These are phyloP conservation scores for Choristoneura fumiferana DNA, from an alignment of 1,140 invertebrate species.

Conservation along the genomic window DNA sequence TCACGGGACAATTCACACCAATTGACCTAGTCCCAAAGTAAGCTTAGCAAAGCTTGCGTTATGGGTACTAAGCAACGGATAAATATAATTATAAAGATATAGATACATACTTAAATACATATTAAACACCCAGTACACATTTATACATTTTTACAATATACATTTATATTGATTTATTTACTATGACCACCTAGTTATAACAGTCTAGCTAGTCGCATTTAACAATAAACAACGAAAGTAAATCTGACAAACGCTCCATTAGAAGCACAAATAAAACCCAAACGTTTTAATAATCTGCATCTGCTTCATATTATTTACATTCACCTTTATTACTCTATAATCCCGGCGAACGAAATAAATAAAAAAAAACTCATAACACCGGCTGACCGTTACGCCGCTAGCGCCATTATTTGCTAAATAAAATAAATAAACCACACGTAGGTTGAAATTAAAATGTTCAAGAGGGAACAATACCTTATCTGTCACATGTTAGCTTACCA, in stretches of 20 bases:
- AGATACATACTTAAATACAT: too few species aligned
- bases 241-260: not conserved
- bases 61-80: too few species aligned
- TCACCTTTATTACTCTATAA: slow-evolving; percentile 36
- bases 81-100: too few species aligned
- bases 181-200: too few species aligned
- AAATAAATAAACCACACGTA: slow-evolving; percentile 15
- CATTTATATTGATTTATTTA: too few species aligned
- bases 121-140: too few species aligned
- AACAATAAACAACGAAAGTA: too few species aligned
- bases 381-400: slow-evolving; percentile 31
- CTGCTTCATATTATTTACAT: slow-evolving; percentile 16
- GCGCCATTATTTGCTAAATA: slow-evolving; percentile 19
- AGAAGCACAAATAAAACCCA: not conserved
- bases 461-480: slow-evolving; percentile 12
- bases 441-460: slow-evolving; percentile 16
- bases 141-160: too few species aligned
- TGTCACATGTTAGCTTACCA: not conserved
- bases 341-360: slow-evolving; percentile 28
- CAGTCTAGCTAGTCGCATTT: too few species aligned
- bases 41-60: too few species aligned
- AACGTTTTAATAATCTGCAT: slow-evolving; percentile 15
- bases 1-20: too few species aligned
- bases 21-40: too few species aligned
- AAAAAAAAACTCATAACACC: slow-evolving; percentile 29